Conservation (phyloP, 1,140 invertebrate species). For the Teleopsis dalmanni region DNA sequence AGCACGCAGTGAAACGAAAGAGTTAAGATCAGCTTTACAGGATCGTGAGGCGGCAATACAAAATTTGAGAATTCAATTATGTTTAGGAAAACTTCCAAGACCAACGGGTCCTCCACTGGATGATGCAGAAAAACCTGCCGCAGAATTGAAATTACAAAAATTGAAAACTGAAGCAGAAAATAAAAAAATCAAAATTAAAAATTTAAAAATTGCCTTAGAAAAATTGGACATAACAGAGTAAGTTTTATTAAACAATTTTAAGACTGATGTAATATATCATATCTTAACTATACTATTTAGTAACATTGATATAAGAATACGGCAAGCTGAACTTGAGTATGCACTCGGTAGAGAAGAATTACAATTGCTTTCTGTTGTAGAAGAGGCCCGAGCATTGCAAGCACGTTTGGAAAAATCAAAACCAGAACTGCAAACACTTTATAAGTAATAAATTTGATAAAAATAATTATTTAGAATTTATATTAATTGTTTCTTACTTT, state of each 20-base stretch:
- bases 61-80: slow-evolving; percentile 50
- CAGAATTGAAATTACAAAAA: slow-evolving; percentile 58
- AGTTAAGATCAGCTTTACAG: slow-evolving; percentile 59
- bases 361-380: slow-evolving; percentile 71
- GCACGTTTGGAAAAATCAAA: slow-evolving; percentile 60
- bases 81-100: slow-evolving; percentile 40
- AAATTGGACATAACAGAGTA: slow-evolving; percentile 68
- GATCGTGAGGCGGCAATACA: slow-evolving; percentile 79
- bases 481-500: not conserved
- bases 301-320: slow-evolving; percentile 82
- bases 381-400: slow-evolving; percentile 73
- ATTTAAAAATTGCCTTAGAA: slow-evolving; percentile 64
- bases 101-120: slow-evolving; percentile 42
- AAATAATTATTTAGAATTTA: not conserved
- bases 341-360: slow-evolving; percentile 79
- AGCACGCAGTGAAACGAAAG: slow-evolving; percentile 53
- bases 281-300: slow-evolving; percentile 48
- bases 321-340: slow-evolving; percentile 83
- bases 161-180: slow-evolving; percentile 63
- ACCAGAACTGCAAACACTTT: slow-evolving; percentile 33
- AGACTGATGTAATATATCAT: too few species aligned
- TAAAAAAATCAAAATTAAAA: slow-evolving; percentile 65
- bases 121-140: slow-evolving; percentile 39
- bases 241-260: too few species aligned
- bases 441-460: slow-evolving; percentile 10